Conservation (phyloP, 2,113 vertebrate genomes). For the Nannospalax galili region DNA sequence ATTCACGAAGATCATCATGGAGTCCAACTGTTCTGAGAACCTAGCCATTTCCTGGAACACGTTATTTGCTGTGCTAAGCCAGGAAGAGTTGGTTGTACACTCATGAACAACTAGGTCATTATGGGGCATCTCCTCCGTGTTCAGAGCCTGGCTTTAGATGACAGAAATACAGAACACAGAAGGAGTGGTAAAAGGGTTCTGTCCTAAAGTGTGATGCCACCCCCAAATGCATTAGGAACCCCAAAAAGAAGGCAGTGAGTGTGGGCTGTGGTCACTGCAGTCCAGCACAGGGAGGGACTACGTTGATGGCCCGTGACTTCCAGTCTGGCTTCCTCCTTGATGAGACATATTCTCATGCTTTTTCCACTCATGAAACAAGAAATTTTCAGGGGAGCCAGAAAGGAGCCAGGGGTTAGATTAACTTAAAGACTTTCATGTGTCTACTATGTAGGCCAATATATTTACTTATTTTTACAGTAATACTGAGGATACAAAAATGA, state of each 20-base stretch:
- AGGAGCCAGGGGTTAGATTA: neutral
- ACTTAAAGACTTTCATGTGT: conserved; percentile 20
- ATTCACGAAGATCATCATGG: neutral
- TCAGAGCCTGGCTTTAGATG: neutral
- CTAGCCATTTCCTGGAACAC: neutral
- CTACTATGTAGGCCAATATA: neutral
- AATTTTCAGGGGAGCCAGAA: neutral
- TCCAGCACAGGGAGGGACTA: no score
- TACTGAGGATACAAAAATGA: neutral
- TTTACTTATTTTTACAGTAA: neutral
- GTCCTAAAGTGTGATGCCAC: neutral
- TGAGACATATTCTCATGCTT: neutral
- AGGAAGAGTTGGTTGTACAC: neutral
- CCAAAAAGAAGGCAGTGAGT: neutral
- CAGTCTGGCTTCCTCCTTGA: neutral
- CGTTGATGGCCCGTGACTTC: neutral
- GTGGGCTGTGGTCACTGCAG: neutral
- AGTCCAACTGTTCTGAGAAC: neutral
- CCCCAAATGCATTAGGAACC: neutral
- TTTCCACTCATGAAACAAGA: neutral
- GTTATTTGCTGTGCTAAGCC: neutral
- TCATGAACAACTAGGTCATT: no score
- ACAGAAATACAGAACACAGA: neutral
- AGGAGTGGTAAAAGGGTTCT: neutral
- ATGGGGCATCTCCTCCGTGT: neutral